phyloP scores from a whole-genome alignment of 2,888 invertebrate species.

The Esperia sulphurella region DNA sequence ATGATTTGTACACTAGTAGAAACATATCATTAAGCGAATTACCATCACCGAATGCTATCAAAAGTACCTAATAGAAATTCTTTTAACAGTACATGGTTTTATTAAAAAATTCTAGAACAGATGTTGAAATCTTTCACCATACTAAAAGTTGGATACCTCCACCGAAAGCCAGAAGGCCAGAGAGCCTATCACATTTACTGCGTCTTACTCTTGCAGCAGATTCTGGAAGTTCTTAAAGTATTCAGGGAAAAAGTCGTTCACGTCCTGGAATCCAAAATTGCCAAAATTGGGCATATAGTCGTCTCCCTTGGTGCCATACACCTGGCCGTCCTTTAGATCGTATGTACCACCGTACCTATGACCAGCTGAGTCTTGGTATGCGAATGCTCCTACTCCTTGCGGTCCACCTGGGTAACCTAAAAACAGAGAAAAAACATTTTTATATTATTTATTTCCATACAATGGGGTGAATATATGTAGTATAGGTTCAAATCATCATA shows the following conservation, averaged over 20 bases:
- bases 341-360: slow-evolving; percentile 68
- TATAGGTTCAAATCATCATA: too few relatives aligned
- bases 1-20: too few relatives aligned
- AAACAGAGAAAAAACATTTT: slow-evolving; percentile 5
- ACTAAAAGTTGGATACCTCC: slow-evolving; percentile 29
- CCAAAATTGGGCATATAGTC: slow-evolving; percentile 15
- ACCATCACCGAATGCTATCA: too few relatives aligned
- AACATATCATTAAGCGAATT: too few relatives aligned
- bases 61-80: too few relatives aligned
- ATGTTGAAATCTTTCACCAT: not conserved
- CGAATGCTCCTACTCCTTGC: slow-evolving; percentile 50
- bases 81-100: too few relatives aligned
- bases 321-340: slow-evolving; percentile 42
- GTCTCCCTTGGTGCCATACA: slow-evolving; percentile 24
- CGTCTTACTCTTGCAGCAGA: slow-evolving; percentile 61
- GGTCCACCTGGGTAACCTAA: slow-evolving; percentile 22
- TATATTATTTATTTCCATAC: too few relatives aligned
- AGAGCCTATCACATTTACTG: slow-evolving; percentile 21
- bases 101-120: too few relatives aligned
- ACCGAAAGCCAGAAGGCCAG: slow-evolving; percentile 44
- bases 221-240: slow-evolving; percentile 58
- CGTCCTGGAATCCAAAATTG: slow-evolving; percentile 21
- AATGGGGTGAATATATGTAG: too few relatives aligned
- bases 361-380: slow-evolving; percentile 59
- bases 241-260: slow-evolving; percentile 50